Percentiles rank a stretch among this genome's conserved stretches.
These are phyloP conservation scores for Ametastegia equiseti DNA, from an alignment of 2,888 invertebrate species.

Conservation along the genomic window DNA sequence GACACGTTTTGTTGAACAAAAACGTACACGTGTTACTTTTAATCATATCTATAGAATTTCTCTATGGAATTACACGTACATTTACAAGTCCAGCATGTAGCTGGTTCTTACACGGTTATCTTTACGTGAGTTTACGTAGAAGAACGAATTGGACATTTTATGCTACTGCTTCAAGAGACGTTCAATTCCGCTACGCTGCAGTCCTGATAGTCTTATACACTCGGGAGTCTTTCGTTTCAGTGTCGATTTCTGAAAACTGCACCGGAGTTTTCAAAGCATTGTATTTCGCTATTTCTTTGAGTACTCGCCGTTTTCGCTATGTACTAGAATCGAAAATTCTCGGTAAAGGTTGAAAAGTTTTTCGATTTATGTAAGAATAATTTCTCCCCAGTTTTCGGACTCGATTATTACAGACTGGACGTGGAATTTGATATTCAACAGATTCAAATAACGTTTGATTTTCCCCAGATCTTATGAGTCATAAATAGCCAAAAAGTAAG, in stretches of 20 bases:
- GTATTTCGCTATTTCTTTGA: neutral
- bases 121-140: neutral
- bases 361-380: neutral
- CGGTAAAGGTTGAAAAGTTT: neutral
- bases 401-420: neutral
- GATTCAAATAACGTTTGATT: no score
- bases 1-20: no score
- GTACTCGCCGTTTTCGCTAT: neutral
- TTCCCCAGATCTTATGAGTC: neutral
- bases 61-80: neutral
- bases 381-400: neutral
- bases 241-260: constrained; percentile 23
- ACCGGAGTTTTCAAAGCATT: neutral
- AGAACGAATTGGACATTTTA: neutral
- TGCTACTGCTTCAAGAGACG: neutral
- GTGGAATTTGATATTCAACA: no score
- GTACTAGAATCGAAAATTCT: neutral
- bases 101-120: neutral
- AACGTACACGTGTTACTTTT: neutral
- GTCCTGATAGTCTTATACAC: neutral
- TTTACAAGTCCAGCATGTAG: no score
- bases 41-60: neutral
- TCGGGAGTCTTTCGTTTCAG: constrained; percentile 20
- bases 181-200: neutral
- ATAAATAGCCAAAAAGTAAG: neutral